Evolutionary conservation across 2,888 invertebrate genomes (phyloP).

Genomic region (Spicauda simplicius): DNA sequence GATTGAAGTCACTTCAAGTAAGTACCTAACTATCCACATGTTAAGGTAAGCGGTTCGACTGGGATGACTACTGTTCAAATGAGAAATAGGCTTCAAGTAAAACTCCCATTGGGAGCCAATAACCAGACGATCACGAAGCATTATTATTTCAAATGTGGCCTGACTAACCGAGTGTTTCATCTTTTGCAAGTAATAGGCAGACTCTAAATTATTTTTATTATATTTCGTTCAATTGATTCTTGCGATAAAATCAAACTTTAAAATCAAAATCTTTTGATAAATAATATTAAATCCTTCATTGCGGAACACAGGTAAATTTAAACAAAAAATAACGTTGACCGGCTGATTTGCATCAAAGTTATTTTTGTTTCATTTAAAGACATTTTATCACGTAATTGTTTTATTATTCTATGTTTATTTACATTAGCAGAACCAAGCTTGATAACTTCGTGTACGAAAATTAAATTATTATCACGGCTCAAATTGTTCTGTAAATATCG

Average conservation of each 20-base stretch:
- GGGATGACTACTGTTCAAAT: background rate
- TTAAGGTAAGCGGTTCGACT: background rate
- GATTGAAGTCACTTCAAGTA: slow-evolving; percentile 89
- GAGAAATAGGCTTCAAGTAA: background rate
- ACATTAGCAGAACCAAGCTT: background rate
- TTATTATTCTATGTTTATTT: slow-evolving; percentile 18
- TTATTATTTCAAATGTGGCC: no score
- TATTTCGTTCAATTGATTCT: no score
- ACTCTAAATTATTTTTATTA: no score
- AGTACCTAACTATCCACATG: slow-evolving; percentile 43
- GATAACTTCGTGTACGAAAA: slow-evolving; percentile 47
- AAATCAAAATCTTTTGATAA: no score
- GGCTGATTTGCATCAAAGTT: background rate
- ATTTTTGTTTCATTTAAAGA: background rate
- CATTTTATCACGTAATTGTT: background rate
- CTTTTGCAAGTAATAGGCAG: no score
- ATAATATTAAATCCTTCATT: no score
- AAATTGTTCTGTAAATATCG: slow-evolving; percentile 52
- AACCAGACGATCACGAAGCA: no score
- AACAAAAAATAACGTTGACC: no score
- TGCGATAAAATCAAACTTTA: no score
- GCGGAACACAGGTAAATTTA: no score
- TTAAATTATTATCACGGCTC: slow-evolving; percentile 51
- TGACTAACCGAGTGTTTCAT: no score
- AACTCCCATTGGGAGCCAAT: no score